Base-by-base conservation (phyloP, 2,888 invertebrate species). In the Altica lythri region DNA sequence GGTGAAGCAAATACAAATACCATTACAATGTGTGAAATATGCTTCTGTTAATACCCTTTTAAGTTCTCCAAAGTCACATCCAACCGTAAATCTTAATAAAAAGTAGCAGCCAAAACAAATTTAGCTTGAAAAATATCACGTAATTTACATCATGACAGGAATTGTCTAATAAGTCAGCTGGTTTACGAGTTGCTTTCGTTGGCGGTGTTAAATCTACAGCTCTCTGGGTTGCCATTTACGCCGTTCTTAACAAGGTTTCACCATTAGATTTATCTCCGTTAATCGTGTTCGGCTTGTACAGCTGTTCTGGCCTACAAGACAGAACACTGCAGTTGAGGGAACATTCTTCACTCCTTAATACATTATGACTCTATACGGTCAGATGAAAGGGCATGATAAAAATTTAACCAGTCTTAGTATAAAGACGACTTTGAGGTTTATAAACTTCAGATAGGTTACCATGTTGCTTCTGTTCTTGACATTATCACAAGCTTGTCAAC, bases 251-350 rank as follows among this genome's bases (percentile, higher is more conserved):
- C 76, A 76, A 72, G 70, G 73, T 75, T 75, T 72, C 72, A 71
- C 75, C 76, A 76, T 75, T 76, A 76, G 75, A 76, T 76, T 76
- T 76, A 76, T 76, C 76, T 74, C 65, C 66, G 64, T 72, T 72
- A 72, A 75, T 76, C 75, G 73, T 75, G 75, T 75, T 75, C 73
- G 68, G 70, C 71, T 66, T 75, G 74, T 75, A 70, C 69, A 68
- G 72, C 72, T 75, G 75, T 75, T 75, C 66, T 62, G 62, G 67
- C 64, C 69, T 70, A 72, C 72, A 72, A 71, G 70, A 68, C 69
- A 66, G 70, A 63, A 67, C 63, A 65, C 58, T 57, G 44, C 58
- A 22, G 43, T 55, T 55, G 47, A 58, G 37, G 59, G 65, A 57
- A 66, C 68, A 68, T 70, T 69, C 68, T 65, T 69, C 67, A 69